A percentile compares a stretch with the other conserved stretches of the same genome.
phyloP scores from a whole-genome alignment of 2,113 vertebrate species.

The Microtus richardsoni region DNA sequence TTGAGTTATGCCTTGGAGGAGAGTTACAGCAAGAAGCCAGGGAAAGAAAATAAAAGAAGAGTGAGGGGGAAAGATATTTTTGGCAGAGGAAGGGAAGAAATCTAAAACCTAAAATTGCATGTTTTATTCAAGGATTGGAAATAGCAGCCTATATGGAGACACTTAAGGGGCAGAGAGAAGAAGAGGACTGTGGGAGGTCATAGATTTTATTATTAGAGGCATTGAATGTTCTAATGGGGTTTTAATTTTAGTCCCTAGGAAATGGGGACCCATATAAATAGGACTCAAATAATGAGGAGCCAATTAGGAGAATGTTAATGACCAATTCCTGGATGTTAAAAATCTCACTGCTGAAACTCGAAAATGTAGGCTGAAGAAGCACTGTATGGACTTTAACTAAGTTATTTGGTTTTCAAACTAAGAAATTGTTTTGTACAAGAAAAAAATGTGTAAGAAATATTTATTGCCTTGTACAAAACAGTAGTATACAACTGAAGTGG shows the following conservation, averaged over 20 bases:
- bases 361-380: not conserved
- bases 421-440: not conserved
- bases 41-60: slow-evolving; percentile 34
- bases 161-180: not conserved
- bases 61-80: slow-evolving; percentile 23
- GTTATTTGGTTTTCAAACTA: slow-evolving; percentile 21
- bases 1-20: slow-evolving; percentile 22
- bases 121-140: slow-evolving; percentile 62
- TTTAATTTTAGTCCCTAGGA: slow-evolving; percentile 47
- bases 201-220: not conserved
- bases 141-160: not conserved
- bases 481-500: not conserved
- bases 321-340: not conserved
- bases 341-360: not conserved
- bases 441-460: not conserved
- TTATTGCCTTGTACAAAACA: not conserved
- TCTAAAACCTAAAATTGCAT: slow-evolving; percentile 54
- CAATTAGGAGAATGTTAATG: slow-evolving; percentile 28
- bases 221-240: not conserved
- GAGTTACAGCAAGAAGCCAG: not conserved
- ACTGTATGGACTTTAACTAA: not conserved
- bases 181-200: not conserved
- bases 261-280: not conserved
- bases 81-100: slow-evolving; percentile 10
- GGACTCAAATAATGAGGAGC: not conserved